Evolutionary conservation across 2,113 vertebrate genomes (phyloP).

Genomic region (Lota lota): DNA sequence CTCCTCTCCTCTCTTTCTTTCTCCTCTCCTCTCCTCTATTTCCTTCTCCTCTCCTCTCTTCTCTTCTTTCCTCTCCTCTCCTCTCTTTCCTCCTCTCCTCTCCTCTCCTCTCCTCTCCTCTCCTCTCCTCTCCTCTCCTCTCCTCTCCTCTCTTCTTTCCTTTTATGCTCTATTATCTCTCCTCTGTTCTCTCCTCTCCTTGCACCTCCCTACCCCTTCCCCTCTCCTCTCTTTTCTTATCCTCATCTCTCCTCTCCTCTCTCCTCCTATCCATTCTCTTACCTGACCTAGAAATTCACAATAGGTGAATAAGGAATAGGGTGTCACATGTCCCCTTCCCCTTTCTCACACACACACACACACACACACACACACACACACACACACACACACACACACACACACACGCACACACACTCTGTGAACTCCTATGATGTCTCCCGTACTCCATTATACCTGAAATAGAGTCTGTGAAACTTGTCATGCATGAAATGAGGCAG

Average conservation of each 20-base stretch:
- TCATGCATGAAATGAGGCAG: conserved; percentile 19
- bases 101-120: conserved; percentile 17
- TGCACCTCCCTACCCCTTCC: conserved; percentile 1
- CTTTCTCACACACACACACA: neutral
- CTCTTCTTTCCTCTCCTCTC: neutral
- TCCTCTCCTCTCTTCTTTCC: neutral
- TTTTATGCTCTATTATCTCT: neutral
- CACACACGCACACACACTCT: neutral
- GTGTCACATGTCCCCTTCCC: too few relatives aligned
- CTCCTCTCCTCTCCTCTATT: neutral
- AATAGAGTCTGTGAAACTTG: conserved; percentile 23
- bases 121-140: neutral
- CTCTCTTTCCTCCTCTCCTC: neutral
- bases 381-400: conserved; percentile 6
- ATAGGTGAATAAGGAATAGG: conserved; percentile 17
- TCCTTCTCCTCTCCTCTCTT: too few relatives aligned
- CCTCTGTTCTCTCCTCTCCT: neutral
- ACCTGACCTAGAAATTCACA: conserved; percentile 1
- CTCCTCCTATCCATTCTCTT: neutral
- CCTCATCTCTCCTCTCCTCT: neutral
- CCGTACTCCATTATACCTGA: conserved; percentile 19
- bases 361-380: neutral
- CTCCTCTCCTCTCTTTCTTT: too few relatives aligned
- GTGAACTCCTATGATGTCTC: neutral
- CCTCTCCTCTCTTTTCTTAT: neutral